phyloP scores from a whole-genome alignment of 2,113 vertebrate genomes.

The Siniperca chuatsi region DNA sequence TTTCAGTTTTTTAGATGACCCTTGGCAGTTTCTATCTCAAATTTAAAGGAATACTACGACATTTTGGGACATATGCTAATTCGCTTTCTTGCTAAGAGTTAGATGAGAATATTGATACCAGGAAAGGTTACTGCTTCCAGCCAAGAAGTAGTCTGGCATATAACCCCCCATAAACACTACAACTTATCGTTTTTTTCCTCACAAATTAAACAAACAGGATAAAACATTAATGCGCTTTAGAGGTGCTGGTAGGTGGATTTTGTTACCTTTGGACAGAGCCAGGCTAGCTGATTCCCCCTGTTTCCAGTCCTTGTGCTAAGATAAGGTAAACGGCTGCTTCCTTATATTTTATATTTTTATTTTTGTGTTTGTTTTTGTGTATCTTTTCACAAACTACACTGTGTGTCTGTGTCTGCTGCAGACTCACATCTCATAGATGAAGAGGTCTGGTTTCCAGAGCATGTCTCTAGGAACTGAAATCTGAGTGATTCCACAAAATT shows the following conservation, averaged over 20 bases:
- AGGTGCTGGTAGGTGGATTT: no score
- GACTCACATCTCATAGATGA: conserved; percentile 76
- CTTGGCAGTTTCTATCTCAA: background rate
- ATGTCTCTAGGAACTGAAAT: conserved; percentile 65
- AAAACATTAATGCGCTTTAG: no score
- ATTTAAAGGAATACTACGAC: background rate
- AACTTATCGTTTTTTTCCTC: background rate
- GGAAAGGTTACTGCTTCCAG: background rate
- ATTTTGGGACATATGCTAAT: background rate
- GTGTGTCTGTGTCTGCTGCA: background rate
- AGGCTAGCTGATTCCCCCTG: background rate
- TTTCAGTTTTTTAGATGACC: background rate
- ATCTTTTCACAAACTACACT: background rate
- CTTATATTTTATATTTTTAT: no score
- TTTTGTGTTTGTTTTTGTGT: background rate
- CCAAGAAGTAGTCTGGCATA: background rate
- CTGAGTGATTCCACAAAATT: conserved; percentile 77
- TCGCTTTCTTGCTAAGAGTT: background rate
- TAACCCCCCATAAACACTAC: no score
- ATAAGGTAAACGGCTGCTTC: no score
- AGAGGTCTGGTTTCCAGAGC: conserved; percentile 77
- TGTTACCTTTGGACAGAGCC: no score
- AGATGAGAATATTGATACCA: no score
- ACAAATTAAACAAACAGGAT: background rate
- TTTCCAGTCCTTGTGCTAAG: background rate